Evolutionary conservation across 2,888 invertebrate species (phyloP).

Genomic region (Mythimna loreyi): DNA sequence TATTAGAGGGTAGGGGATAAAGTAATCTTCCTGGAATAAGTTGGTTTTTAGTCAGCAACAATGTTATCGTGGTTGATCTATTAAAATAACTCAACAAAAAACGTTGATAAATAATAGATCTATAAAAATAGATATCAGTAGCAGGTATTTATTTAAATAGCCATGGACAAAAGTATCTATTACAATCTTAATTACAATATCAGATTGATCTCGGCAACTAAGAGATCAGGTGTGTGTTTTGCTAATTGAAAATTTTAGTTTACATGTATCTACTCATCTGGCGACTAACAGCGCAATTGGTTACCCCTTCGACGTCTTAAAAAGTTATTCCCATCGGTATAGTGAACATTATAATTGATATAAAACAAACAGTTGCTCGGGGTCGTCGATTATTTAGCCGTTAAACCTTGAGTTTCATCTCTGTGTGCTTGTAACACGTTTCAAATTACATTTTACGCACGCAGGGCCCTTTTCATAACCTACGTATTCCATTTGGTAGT

Average conservation of each 20-base stretch:
- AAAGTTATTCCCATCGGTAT: background rate
- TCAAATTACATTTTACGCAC: constrained; percentile 73
- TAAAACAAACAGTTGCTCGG: constrained; percentile 7
- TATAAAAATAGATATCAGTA: too few species aligned
- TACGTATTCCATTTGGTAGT: constrained; percentile 73
- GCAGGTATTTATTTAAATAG: too few species aligned
- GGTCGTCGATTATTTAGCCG: constrained; percentile 11
- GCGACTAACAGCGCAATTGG: background rate
- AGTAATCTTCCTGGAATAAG: background rate
- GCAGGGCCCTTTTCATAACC: constrained; percentile 71
- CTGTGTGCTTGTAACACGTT: constrained; percentile 67
- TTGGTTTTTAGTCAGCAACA: background rate
- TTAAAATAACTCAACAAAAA: too few species aligned
- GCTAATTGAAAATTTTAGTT: background rate
- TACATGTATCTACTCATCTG: too few species aligned
- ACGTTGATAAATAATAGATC: too few species aligned
- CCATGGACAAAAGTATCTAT: too few species aligned
- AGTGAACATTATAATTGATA: constrained; percentile 14
- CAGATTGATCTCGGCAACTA: background rate
- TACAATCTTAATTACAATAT: too few species aligned
- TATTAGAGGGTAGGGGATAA: background rate
- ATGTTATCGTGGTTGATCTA: background rate
- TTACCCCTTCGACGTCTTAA: too few species aligned
- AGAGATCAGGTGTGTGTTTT: background rate
- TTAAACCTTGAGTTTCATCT: constrained; percentile 38